Evolutionary conservation across 1,140 invertebrate species (phyloP).

Genomic region (Bombus balteatus): DNA sequence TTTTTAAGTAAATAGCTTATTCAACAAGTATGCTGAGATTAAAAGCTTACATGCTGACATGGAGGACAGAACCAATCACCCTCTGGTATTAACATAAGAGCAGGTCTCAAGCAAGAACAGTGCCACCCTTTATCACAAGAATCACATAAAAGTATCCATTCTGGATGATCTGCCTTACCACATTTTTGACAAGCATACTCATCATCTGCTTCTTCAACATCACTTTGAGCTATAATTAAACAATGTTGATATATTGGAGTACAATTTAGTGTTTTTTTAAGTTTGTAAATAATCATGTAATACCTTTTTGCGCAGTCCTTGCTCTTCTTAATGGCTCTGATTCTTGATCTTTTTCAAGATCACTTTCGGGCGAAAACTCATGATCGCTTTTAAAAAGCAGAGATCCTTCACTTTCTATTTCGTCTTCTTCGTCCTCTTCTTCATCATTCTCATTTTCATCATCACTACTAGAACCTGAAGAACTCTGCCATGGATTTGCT

Average conservation of each 20-base stretch:
- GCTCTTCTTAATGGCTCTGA: conserved; percentile 86
- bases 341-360: conserved; percentile 84
- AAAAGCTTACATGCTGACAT: conserved; percentile 90
- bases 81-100: conserved; percentile 96
- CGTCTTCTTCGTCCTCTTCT: conserved; percentile 86
- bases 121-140: conserved; percentile 97
- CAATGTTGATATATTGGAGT: not conserved
- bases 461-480: conserved; percentile 86
- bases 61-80: conserved; percentile 98
- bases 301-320: conserved; percentile 86
- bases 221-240: conserved; percentile 83
- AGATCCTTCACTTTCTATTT: conserved; percentile 85
- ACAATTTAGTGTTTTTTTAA: not conserved
- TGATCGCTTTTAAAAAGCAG: conserved; percentile 93
- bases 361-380: conserved; percentile 93
- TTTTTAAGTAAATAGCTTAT: not conserved
- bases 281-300: not conserved
- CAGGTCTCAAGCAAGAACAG: conserved; percentile 94
- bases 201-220: conserved; percentile 83
- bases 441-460: conserved; percentile 85
- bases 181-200: conserved; percentile 93
- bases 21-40: conserved; percentile 3
- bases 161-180: conserved; percentile 94
- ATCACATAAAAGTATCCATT: conserved; percentile 98
- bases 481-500: conserved; percentile 87